Evolutionary conservation across 2,888 invertebrate genomes (phyloP).

Genomic region (Onchidella celtica): DNA sequence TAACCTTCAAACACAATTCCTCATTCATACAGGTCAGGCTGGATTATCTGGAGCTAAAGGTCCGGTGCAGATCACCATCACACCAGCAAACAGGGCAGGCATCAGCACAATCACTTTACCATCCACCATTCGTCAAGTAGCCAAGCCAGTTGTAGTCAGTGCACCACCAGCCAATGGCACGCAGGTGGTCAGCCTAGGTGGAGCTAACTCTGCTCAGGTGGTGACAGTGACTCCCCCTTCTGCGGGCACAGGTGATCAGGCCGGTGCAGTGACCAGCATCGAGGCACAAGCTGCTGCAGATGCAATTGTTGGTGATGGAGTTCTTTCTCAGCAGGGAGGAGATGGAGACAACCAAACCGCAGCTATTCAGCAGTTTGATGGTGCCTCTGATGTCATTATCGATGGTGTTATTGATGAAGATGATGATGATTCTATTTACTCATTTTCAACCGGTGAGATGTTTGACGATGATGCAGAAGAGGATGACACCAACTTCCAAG

Average conservation of each 20-base stretch:
- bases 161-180: slow-evolving; percentile 49
- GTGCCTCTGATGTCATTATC: slow-evolving; percentile 23
- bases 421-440: background rate
- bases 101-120: slow-evolving; percentile 83
- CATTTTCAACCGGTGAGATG: background rate
- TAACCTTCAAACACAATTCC: no score
- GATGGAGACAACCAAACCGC: slow-evolving; percentile 36
- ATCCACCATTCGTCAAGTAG: slow-evolving; percentile 84
- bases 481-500: background rate
- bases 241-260: slow-evolving; percentile 33
- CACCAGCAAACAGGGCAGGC: slow-evolving; percentile 57
- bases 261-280: slow-evolving; percentile 25
- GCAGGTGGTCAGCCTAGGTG: slow-evolving; percentile 40
- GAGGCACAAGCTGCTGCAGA: slow-evolving; percentile 45
- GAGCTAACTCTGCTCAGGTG: slow-evolving; percentile 32
- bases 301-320: slow-evolving; percentile 17
- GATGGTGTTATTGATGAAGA: slow-evolving; percentile 26
- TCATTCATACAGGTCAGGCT: no score
- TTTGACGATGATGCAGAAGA: background rate
- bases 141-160: slow-evolving; percentile 55
- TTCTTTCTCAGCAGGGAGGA: slow-evolving; percentile 40
- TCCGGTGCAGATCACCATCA: slow-evolving; percentile 72
- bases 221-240: slow-evolving; percentile 36
- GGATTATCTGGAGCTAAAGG: slow-evolving; percentile 56
- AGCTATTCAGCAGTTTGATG: slow-evolving; percentile 42